Base-by-base conservation (phyloP, 2,113 vertebrate species). In the Notothenia rossii region DNA sequence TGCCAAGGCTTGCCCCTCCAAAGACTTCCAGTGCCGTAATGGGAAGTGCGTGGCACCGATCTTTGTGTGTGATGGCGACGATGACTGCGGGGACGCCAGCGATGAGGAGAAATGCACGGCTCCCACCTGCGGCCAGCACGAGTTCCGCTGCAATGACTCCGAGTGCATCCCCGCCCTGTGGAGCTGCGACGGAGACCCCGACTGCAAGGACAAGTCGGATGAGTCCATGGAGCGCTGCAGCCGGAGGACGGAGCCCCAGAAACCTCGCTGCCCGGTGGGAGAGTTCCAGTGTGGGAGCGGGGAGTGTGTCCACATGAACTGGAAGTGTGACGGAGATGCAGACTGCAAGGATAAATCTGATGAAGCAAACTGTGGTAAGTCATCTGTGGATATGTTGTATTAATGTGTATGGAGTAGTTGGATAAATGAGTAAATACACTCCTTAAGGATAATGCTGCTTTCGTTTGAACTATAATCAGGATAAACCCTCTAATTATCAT, bases 261-360 rank as follows among this genome's bases (percentile, higher is more conserved):
- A 95, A 25, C 95, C 95, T 0, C 95, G 91, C 59, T 99, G 98
- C 3, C 90, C 93, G 0, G 88, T 93, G 1, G 92, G 94, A 0
- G 97, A 99, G 94, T 99, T 99, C 93, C 96, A 94, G 90, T 99
- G 98, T 1, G 87, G 94, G 59, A 98, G 95, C 0, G 97, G 98
- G 0, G 97, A 99, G 61, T 99, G 98, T 61, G 94, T 99, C 82
- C 98, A 96, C 86, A 94, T 96, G 70, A 96, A 96, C 95, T 99
- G 98, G 98, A 98, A 97, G 90, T 99, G 98, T 0, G 98, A 99
- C 0, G 98, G 98, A 0, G 98, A 98, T 0, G 95, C 95, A 5
- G 98, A 99, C 95, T 99, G 98, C 95, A 99, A 99, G 91, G 98
- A 99, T 92, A 97, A 97, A 87, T 99, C 98, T 0, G 98, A 99